Percentiles rank a stretch among this genome's conserved stretches.
Conservation (phyloP, 2,888 invertebrate genomes). For the Itoplectis maculator region DNA sequence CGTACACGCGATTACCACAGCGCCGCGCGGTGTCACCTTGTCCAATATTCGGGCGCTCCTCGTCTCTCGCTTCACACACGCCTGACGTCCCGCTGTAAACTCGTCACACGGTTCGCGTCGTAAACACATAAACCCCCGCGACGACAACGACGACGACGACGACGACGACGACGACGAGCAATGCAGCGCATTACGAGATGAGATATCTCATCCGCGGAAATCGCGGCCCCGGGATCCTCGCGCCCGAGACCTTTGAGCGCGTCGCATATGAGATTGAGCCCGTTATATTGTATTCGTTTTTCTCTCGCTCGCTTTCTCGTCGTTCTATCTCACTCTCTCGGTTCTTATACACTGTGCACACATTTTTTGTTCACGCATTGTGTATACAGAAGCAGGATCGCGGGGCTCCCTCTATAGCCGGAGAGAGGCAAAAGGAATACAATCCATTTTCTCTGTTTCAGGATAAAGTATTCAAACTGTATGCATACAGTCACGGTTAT, state of each 20-base stretch:
- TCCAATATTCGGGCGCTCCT: not conserved
- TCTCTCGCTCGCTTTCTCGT: not conserved
- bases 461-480: slow-evolving; percentile 31
- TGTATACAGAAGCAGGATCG: not conserved
- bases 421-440: slow-evolving; percentile 26
- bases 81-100: slow-evolving; percentile 49
- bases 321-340: not conserved
- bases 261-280: slow-evolving; percentile 68
- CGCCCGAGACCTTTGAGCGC: slow-evolving; percentile 76
- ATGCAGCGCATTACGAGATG: slow-evolving; percentile 79
- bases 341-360: not conserved
- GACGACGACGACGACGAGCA: no score
- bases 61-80: slow-evolving; percentile 27
- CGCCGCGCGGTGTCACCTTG: not conserved
- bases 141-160: no score
- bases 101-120: slow-evolving; percentile 56
- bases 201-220: slow-evolving; percentile 72
- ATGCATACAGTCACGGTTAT: not conserved
- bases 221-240: slow-evolving; percentile 70
- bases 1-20: slow-evolving; percentile 62
- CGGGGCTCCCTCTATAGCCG: not conserved
- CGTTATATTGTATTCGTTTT: slow-evolving; percentile 38
- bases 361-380: not conserved
- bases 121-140: slow-evolving; percentile 32
- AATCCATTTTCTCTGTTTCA: slow-evolving; percentile 31